A percentile compares a stretch with the other conserved stretches of the same genome.
Conservation (phyloP, 2,888 invertebrate genomes). For the Macaria liturata region DNA sequence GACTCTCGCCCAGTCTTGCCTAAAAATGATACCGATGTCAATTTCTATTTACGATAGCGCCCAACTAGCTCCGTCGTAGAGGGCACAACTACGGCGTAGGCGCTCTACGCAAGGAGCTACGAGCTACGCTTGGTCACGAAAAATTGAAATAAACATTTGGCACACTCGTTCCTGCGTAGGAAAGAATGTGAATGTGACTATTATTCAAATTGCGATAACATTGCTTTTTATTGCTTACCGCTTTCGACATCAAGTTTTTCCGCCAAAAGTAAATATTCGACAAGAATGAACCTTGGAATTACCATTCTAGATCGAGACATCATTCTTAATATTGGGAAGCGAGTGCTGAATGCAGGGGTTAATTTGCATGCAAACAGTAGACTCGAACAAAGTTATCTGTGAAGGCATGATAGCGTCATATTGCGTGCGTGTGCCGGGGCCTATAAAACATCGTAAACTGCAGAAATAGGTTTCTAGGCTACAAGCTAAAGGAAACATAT, state of each 20-base stretch:
- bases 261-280: conserved; percentile 24
- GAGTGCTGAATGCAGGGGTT: conserved; percentile 10
- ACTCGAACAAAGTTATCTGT: conserved; percentile 20
- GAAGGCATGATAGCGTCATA: conserved; percentile 20
- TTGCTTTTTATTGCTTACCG: conserved; percentile 38
- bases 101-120: conserved; percentile 21
- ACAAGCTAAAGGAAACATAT: conserved; percentile 32
- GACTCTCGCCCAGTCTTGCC: conserved; percentile 40
- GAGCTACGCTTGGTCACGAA: conserved; percentile 30
- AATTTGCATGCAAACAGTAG: conserved; percentile 18
- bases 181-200: conserved; percentile 38
- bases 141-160: conserved; percentile 42
- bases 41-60: conserved; percentile 60
- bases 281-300: conserved; percentile 26
- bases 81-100: conserved; percentile 7
- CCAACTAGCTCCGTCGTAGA: conserved; percentile 35
- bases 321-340: conserved; percentile 20
- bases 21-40: conserved; percentile 67
- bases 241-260: conserved; percentile 28
- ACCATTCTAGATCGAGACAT: conserved; percentile 21
- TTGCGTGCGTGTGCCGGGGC: conserved; percentile 21
- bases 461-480: conserved; percentile 23
- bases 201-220: conserved; percentile 39
- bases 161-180: conserved; percentile 36
- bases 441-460: conserved; percentile 24